A percentile compares a stretch with the other conserved stretches of the same genome.
These are phyloP conservation scores for Heliconius congener DNA, from an alignment of 1,140 invertebrate species.

Conservation along the genomic window DNA sequence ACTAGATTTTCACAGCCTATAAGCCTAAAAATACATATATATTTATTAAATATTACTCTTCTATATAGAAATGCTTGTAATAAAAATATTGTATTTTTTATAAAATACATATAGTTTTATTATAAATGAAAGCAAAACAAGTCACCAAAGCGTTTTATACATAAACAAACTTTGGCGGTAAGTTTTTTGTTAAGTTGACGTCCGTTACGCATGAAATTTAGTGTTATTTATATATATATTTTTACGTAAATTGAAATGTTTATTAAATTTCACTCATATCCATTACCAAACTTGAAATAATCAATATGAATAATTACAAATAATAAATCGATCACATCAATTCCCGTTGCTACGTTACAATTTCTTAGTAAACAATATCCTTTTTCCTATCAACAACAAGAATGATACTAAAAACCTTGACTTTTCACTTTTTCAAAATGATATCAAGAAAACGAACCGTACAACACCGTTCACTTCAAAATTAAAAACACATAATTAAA, in stretches of 20 bases:
- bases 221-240: background rate
- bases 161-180: conserved; percentile 21
- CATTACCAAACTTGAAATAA: background rate
- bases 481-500: conserved; percentile 17
- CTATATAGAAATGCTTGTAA: background rate
- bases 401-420: conserved; percentile 33
- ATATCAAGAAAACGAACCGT: conserved; percentile 8
- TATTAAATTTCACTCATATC: background rate
- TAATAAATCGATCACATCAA: conserved; percentile 53
- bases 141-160: background rate
- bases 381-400: conserved; percentile 53
- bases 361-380: conserved; percentile 71
- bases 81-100: background rate
- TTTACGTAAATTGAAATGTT: background rate
- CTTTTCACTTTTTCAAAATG: conserved; percentile 26
- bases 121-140: background rate
- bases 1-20: conserved; percentile 43
- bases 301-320: conserved; percentile 30
- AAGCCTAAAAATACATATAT: conserved; percentile 11
- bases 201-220: conserved; percentile 23
- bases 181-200: background rate
- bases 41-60: too few species aligned
- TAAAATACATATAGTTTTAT: background rate
- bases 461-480: background rate
- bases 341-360: conserved; percentile 69